Evolutionary conservation across 2,797 vertebrate species (phyloP).

Genomic region (Neomorphus geoffroyi): DNA sequence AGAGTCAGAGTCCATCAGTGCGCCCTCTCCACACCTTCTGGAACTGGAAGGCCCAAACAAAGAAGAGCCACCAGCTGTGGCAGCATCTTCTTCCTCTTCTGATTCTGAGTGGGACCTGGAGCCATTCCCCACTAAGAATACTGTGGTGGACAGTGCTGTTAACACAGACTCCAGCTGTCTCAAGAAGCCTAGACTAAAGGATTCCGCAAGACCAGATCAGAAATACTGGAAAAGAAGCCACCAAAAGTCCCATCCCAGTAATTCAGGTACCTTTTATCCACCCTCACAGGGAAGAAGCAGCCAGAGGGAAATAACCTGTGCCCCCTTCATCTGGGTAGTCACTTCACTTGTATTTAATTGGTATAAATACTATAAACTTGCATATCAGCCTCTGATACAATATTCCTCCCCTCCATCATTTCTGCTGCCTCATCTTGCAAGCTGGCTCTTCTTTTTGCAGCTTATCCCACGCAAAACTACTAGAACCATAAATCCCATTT

Average conservation of each 20-base stretch:
- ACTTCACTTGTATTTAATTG: not conserved
- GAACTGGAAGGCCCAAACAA: constrained; percentile 40
- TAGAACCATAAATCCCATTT: not conserved
- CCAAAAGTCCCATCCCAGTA: constrained; percentile 70
- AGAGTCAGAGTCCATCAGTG: constrained; percentile 5
- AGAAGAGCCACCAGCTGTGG: not conserved
- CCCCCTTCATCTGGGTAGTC: not conserved
- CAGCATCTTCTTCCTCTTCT: not conserved
- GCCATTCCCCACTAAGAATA: not conserved
- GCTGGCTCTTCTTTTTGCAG: not conserved
- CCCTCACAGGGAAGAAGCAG: not conserved
- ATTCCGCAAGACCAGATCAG: constrained; percentile 71
- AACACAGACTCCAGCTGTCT: constrained; percentile 57
- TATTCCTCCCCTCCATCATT: not conserved
- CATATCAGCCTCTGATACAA: not conserved
- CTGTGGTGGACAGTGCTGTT: constrained; percentile 53
- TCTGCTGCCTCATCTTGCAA: not conserved
- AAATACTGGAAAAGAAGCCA: constrained; percentile 83
- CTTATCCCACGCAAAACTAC: not conserved
- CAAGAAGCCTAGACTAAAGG: constrained; percentile 39
- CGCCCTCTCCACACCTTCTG: constrained; percentile 32
- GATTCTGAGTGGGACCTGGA: constrained; percentile 30
- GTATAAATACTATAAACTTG: not conserved
- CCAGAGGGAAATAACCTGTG: not conserved
- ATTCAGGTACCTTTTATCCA: constrained; percentile 77